Evolutionary conservation across 1,140 invertebrate genomes (phyloP), one percentile per base, ranked within the genome.

Genomic region (Drosophila truncata): DNA sequence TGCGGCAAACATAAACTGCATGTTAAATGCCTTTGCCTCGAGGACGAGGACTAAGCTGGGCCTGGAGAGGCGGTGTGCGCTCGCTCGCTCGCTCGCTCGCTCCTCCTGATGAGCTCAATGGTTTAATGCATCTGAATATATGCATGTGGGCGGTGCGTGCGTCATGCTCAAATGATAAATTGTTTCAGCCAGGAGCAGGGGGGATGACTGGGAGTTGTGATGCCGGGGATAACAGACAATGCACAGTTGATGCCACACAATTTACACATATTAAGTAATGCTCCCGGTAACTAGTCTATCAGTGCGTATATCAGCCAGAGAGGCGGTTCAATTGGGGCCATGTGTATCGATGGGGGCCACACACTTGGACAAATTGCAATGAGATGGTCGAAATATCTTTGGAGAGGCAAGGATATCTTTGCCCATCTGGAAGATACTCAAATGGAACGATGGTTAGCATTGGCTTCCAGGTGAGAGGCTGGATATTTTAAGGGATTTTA

Each of bases 181-280:
- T 88, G 84, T 81, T 81, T 69, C 59, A 70, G 70, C 54, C 69
- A 64, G 18, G 10, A 27, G 27, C 35, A 33, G 14, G 35, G 18
- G 18, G 25, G 25, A 59, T 41, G 20, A 67, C 54, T 31, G 41
- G 66, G 20, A 57, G 71, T 77, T 73, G 49, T 78, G 84, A 84
- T 84, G 66, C 65, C 61, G 61, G 72, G 87, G 84, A 87, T 87
- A 87, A 90, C 84, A 80, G 75, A 81, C 80, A 90, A 88, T 87
- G 84, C 77, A 90, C 82, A 90, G 84, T 84, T 87, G 84, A 87
- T 90, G 84, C 84, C 84, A 90, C 85, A 88, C 85, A 88, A 85
- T 88, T 88, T 90, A 81, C 84, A 85, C 84, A 88, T 88, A 88
- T 88, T 88, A 88, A 88, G 85, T 90, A 90, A 88, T 88, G 78